Percentiles rank a stretch among this genome's conserved stretches.
Evolutionary conservation across 2,888 invertebrate genomes (phyloP).

Genomic region (Phyllotreta cruciferae): DNA sequence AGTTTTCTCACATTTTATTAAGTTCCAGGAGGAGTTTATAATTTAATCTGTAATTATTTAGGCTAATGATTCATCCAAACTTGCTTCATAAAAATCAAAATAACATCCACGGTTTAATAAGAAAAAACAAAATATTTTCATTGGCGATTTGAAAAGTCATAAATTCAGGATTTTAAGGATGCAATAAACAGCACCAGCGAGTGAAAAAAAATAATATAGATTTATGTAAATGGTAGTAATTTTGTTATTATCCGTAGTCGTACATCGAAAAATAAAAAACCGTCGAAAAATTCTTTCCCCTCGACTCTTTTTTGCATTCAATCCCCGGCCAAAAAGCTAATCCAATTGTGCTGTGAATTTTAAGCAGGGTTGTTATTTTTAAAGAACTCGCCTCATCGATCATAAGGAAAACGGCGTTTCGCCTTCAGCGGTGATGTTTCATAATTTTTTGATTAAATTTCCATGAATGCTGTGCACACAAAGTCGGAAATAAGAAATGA

Average conservation of each 20-base stretch:
- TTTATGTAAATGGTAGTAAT: slow-evolving; percentile 18
- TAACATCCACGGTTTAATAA: too few relatives aligned
- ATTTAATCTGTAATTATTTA: too few relatives aligned
- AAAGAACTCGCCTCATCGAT: slow-evolving; percentile 51
- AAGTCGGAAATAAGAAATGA: slow-evolving; percentile 56
- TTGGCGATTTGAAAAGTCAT: too few relatives aligned
- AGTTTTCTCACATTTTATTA: too few relatives aligned
- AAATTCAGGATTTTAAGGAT: too few relatives aligned
- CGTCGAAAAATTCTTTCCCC: slow-evolving; percentile 1
- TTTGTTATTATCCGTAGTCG: slow-evolving; percentile 7
- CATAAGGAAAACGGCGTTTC: slow-evolving; percentile 48
- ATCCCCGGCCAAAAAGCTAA: slow-evolving; percentile 39
- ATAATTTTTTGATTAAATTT: slow-evolving; percentile 61
- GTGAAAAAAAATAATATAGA: not conserved
- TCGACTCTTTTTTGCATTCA: slow-evolving; percentile 31
- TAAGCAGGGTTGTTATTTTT: slow-evolving; percentile 51
- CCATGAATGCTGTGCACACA: slow-evolving; percentile 58
- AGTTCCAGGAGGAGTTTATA: too few relatives aligned
- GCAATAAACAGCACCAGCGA: too few relatives aligned
- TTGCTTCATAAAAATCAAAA: too few relatives aligned
- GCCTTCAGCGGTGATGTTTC: slow-evolving; percentile 53
- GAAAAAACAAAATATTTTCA: too few relatives aligned
- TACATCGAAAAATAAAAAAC: not conserved
- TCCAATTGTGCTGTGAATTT: slow-evolving; percentile 49
- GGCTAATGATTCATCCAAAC: too few relatives aligned